Percentiles rank a stretch among this genome's conserved stretches.
Evolutionary conservation across 2,888 invertebrate species (phyloP).

Genomic region (Chalcis sispes): DNA sequence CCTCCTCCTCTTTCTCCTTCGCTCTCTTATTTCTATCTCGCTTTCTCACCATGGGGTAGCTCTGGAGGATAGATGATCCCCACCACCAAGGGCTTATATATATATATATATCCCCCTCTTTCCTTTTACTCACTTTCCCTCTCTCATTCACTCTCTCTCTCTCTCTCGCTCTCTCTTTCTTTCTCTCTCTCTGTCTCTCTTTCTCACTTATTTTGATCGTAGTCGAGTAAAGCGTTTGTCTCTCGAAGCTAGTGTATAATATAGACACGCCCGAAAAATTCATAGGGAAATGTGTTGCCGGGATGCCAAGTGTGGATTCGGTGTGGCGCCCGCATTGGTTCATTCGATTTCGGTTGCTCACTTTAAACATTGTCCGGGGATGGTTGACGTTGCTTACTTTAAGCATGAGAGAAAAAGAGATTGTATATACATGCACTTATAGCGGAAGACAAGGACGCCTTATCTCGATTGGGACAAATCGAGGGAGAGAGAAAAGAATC

Average conservation of each 20-base stretch:
- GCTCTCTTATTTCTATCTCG: slow-evolving; percentile 35
- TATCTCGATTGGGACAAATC: slow-evolving; percentile 41
- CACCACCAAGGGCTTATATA: slow-evolving; percentile 49
- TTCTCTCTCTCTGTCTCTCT: not conserved
- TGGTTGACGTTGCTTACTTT: too few relatives aligned
- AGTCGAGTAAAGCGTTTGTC: not conserved
- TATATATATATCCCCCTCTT: slow-evolving; percentile 14
- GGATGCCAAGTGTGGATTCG: too few relatives aligned
- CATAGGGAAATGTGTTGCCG: slow-evolving; percentile 30
- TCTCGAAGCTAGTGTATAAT: not conserved
- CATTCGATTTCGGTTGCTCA: too few relatives aligned
- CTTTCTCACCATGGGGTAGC: slow-evolving; percentile 43
- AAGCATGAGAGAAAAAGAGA: not conserved
- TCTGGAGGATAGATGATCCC: slow-evolving; percentile 50
- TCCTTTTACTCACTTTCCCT: not conserved
- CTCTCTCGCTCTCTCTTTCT: not conserved
- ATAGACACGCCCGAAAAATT: slow-evolving; percentile 50
- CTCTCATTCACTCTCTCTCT: not conserved
- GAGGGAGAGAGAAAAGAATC: not conserved
- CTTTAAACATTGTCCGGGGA: too few relatives aligned
- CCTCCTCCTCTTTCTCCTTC: slow-evolving; percentile 39
- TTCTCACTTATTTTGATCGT: not conserved
- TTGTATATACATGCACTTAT: not conserved
- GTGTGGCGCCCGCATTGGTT: slow-evolving; percentile 32
- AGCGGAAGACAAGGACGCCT: not conserved